phyloP scores from a whole-genome alignment of 2,888 invertebrate species.

The Caenorhabditis afra region DNA sequence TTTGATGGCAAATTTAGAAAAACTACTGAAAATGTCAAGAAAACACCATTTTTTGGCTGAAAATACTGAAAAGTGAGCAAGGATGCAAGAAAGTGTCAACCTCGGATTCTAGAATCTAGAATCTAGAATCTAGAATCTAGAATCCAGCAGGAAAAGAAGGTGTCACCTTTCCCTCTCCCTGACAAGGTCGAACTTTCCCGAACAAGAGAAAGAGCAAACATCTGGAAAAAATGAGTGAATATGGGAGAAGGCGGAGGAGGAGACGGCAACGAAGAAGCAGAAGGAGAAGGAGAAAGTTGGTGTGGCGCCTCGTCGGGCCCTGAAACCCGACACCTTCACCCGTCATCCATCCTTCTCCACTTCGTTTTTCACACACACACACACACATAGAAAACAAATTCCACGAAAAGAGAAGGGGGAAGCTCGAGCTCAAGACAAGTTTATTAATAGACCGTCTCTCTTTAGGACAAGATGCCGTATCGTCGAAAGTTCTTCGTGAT shows the following conservation, averaged over 20 bases:
- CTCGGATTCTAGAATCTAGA: too few species aligned
- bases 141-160: too few species aligned
- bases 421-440: neutral
- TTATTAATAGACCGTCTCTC: neutral
- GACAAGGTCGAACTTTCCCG: neutral
- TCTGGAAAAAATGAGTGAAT: neutral
- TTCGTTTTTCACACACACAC: slow-evolving; percentile 5
- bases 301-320: neutral
- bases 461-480: slow-evolving; percentile 73
- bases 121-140: too few species aligned
- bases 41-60: too few species aligned
- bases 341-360: slow-evolving; percentile 18
- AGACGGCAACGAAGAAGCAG: too few species aligned
- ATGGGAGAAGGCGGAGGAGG: neutral
- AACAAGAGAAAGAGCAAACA: too few species aligned
- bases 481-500: slow-evolving; percentile 82
- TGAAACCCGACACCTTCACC: slow-evolving; percentile 9
- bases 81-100: too few species aligned
- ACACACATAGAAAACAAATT: neutral
- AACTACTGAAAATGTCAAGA: too few species aligned
- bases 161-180: too few species aligned
- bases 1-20: too few species aligned
- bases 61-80: too few species aligned
- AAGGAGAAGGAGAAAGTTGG: slow-evolving; percentile 8
- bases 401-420: neutral